Evolutionary conservation across 2,113 vertebrate genomes (phyloP), one percentile per base, ranked within the genome.

Genomic region (Anser brachyrhynchus): DNA sequence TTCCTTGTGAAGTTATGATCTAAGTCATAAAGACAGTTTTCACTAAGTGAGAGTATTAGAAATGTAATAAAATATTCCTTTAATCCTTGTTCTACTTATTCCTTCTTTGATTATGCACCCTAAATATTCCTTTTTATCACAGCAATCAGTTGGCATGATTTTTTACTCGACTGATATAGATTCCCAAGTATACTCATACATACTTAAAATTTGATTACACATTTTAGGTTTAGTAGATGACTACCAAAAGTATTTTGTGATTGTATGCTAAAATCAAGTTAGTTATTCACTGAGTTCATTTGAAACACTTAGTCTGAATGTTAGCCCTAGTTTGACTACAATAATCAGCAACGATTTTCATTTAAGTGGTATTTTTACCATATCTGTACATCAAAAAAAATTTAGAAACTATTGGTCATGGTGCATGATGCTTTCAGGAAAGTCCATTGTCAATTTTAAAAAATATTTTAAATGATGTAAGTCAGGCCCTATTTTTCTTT

Each of bases 61-160:
- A 93, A 74, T 44, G 20, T 69, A 77, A 87, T 87, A 90, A 79
- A 85, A 76, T 82, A 94, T 86, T 96, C 79, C n/a, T 94, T 91
- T 96, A 90, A 77, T 90, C n/a, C 25, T 93, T 92, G 41, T 64
- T 84, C 59, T 92, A 80, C 72, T 94, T 94, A 88, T 85, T 91
- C 87, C 37, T 93, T 4, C 55, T 90, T 88, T 95, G 57, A 59
- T 88, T 92, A 93, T 59, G 18, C 39, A 71, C 11, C 33, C 26
- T 84, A 69, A 74, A 72, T 94, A 95, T 93, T 96, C 88, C 13
- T 87, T 96, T 93, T 93, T 28, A 92, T 96, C 71, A 77, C 83
- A 90, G 88, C 67, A 85, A 3, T 87, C 22, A 67, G 25, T 33
- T 70, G n/a, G 46, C 20, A 74, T 39, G 7, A 1, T 22, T 86